phyloP scores from a whole-genome alignment of 1,140 invertebrate genomes.

The Apocrypta bakeri region DNA sequence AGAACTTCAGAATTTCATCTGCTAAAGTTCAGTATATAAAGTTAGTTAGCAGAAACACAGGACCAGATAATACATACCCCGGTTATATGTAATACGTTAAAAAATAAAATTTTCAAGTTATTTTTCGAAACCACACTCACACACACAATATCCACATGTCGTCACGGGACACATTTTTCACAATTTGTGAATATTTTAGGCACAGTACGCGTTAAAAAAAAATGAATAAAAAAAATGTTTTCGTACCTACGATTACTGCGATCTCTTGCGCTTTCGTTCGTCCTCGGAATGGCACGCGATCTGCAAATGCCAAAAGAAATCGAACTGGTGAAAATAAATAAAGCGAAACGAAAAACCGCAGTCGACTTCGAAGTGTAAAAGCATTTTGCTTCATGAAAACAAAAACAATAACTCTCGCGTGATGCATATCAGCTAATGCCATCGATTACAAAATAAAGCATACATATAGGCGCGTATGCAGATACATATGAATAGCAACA shows the following conservation, averaged over 20 bases:
- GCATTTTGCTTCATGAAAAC: not conserved
- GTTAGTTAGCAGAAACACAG: too few relatives aligned
- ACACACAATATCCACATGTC: not conserved
- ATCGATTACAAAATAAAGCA: conserved; percentile 25
- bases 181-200: not conserved
- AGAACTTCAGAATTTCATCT: too few relatives aligned
- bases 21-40: too few relatives aligned
- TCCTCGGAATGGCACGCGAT: conserved; percentile 50
- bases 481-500: not conserved
- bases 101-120: not conserved
- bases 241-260: conserved; percentile 46
- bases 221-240: conserved; percentile 46
- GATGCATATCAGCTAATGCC: too few relatives aligned
- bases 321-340: conserved; percentile 43
- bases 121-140: not conserved
- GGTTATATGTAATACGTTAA: too few relatives aligned
- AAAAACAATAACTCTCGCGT: too few relatives aligned
- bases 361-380: not conserved
- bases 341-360: conserved; percentile 24
- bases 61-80: not conserved
- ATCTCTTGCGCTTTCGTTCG: conserved; percentile 49
- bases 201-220: conserved; percentile 35
- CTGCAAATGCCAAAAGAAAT: conserved; percentile 51
- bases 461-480: not conserved
- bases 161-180: not conserved